A percentile compares a stretch with the other conserved stretches of the same genome.
phyloP scores from a whole-genome alignment of 2,113 vertebrate genomes.

The Oceanodroma tethys region DNA sequence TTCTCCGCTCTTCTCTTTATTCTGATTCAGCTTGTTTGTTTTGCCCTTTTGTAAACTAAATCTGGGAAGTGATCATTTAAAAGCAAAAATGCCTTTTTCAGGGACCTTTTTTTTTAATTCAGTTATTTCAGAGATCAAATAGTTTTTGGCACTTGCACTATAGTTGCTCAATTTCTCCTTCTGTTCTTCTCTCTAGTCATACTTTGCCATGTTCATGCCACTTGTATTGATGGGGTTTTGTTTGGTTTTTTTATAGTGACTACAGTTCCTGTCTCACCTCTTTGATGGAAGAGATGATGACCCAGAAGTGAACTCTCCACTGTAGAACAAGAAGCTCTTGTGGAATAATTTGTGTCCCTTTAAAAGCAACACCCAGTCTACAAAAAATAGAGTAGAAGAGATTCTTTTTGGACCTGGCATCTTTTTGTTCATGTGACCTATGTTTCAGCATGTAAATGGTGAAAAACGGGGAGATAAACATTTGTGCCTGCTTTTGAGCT shows the following conservation, averaged over 20 bases:
- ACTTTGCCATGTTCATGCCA: background rate
- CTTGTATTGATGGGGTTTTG: constrained; percentile 12
- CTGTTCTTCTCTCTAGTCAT: background rate
- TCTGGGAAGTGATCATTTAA: background rate
- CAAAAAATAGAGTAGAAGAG: constrained; percentile 45
- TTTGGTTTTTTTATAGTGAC: constrained; percentile 53
- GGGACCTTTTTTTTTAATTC: background rate
- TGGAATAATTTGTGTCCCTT: constrained; percentile 39
- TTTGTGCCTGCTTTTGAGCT: constrained; percentile 68
- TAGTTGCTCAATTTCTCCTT: background rate
- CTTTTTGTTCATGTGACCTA: constrained; percentile 60
- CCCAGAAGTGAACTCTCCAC: constrained; percentile 50
- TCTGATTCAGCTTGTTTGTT: background rate
- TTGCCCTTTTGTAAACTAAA: background rate
- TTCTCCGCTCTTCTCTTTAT: background rate
- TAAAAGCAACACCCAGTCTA: constrained; percentile 36
- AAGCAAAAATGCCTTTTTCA: background rate
- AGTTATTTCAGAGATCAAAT: background rate
- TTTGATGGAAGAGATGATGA: constrained; percentile 60
- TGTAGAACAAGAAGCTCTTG: constrained; percentile 46
- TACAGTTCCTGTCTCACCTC: constrained; percentile 57
- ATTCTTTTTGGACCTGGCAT: constrained; percentile 39
- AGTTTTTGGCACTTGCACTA: background rate
- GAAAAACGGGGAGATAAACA: constrained; percentile 64
- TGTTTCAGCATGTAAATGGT: constrained; percentile 71